Evolutionary conservation across 1,140 invertebrate species (phyloP).

Genomic region (Drosophila prosaltans): DNA sequence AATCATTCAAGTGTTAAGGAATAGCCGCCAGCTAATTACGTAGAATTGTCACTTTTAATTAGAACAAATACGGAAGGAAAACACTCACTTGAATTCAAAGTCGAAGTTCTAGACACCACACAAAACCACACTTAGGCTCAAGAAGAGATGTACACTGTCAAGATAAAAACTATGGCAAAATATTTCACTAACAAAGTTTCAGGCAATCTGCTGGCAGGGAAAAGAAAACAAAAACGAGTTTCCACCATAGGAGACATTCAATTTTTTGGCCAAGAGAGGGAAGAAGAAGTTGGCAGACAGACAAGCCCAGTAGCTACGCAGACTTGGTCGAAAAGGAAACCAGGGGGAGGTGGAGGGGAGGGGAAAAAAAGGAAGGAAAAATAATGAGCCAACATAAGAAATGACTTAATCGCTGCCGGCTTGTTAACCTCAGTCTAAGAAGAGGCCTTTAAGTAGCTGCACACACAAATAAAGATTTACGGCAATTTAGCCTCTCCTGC

Average conservation of each 20-base stretch:
- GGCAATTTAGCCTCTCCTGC: constrained; percentile 65
- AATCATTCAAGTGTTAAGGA: constrained; percentile 63
- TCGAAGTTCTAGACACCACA: not conserved
- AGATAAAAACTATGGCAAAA: constrained; percentile 60
- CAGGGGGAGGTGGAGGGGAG: constrained; percentile 2
- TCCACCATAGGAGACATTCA: constrained; percentile 41
- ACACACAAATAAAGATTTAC: constrained; percentile 81
- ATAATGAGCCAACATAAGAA: constrained; percentile 77
- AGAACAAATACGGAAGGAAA: constrained; percentile 64
- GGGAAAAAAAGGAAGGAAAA: constrained; percentile 34
- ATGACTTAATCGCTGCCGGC: constrained; percentile 80
- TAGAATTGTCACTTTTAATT: constrained; percentile 80
- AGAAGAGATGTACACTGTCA: constrained; percentile 52
- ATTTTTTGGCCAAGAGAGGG: constrained; percentile 66
- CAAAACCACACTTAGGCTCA: constrained; percentile 2
- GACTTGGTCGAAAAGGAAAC: constrained; percentile 9
- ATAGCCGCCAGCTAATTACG: constrained; percentile 69
- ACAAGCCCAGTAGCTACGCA: constrained; percentile 60
- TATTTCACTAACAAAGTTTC: constrained; percentile 64
- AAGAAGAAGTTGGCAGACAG: constrained; percentile 27
- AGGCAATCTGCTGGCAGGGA: constrained; percentile 38
- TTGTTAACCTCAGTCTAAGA: constrained; percentile 69
- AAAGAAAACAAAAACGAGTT: constrained; percentile 57
- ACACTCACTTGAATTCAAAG: constrained; percentile 20
- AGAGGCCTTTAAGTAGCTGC: constrained; percentile 71